Percentiles rank a stretch among this genome's conserved stretches.
phyloP scores from a whole-genome alignment of 2,113 vertebrate genomes.

The Austrofundulus limnaeus region DNA sequence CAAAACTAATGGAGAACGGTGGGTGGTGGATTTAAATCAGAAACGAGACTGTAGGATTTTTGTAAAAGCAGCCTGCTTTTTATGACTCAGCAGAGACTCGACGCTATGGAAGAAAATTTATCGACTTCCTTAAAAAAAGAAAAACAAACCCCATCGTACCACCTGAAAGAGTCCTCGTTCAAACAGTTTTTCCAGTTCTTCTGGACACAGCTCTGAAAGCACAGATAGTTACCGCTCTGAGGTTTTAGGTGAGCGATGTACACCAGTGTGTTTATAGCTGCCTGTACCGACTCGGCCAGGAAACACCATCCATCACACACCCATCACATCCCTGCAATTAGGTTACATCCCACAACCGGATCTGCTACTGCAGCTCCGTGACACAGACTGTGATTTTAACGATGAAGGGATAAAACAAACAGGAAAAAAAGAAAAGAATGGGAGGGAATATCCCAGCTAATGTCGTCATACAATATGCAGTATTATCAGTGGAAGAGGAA shows the following conservation, averaged over 20 bases:
- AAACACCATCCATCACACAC: constrained; percentile 32
- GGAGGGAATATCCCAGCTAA: constrained; percentile 41
- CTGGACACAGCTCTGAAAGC: not conserved
- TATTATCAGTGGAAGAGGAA: not conserved
- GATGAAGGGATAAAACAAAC: constrained; percentile 14
- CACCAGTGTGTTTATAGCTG: not conserved
- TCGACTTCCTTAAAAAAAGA: too few species aligned
- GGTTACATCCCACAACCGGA: constrained; percentile 31
- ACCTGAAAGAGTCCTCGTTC: not conserved
- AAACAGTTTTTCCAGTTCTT: not conserved
- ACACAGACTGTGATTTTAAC: constrained; percentile 15
- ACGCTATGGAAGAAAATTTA: too few species aligned
- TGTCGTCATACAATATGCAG: constrained; percentile 38
- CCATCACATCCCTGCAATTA: constrained; percentile 40
- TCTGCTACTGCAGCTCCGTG: constrained; percentile 20
- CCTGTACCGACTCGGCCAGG: not conserved
- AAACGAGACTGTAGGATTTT: constrained; percentile 14
- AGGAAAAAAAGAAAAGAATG: not conserved
- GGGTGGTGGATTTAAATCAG: constrained; percentile 16
- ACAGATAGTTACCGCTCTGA: not conserved
- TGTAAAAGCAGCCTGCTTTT: constrained; percentile 13
- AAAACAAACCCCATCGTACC: not conserved
- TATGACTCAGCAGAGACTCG: constrained; percentile 3
- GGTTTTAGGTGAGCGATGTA: not conserved
- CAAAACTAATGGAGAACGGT: not conserved